phyloP scores from a whole-genome alignment of 1,140 invertebrate genomes.

The Helicoverpa armigera region DNA sequence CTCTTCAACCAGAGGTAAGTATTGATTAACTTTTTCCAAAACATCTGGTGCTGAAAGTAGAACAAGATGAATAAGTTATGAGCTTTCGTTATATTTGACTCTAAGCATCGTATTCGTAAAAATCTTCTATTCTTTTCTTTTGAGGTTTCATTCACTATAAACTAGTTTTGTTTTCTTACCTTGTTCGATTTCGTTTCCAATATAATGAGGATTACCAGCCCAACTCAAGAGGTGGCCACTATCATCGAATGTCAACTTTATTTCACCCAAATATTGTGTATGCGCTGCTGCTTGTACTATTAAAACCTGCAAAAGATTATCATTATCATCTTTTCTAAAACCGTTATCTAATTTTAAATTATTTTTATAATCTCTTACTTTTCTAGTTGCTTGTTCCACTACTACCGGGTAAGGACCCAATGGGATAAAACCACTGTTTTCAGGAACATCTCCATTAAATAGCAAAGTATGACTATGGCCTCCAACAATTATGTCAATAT shows the following conservation, averaged over 20 bases:
- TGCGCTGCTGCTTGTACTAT: slow-evolving; percentile 91
- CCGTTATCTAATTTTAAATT: background rate
- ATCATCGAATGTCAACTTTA: slow-evolving; percentile 91
- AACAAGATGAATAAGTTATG: background rate
- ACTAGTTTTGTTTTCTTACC: no score
- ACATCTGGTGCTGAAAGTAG: slow-evolving; percentile 77
- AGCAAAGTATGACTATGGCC: slow-evolving; percentile 95
- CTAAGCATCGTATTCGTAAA: no score
- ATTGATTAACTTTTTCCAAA: slow-evolving; percentile 87
- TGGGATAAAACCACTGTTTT: slow-evolving; percentile 69
- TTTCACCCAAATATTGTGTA: slow-evolving; percentile 91
- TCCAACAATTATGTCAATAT: slow-evolving; percentile 94
- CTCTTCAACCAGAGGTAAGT: slow-evolving; percentile 87
- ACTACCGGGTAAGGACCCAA: slow-evolving; percentile 89
- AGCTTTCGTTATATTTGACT: no score
- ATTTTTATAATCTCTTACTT: background rate
- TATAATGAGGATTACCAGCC: slow-evolving; percentile 91
- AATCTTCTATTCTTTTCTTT: no score
- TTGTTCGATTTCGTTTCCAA: slow-evolving; percentile 88
- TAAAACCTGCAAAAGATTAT: slow-evolving; percentile 85
- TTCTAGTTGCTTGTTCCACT: slow-evolving; percentile 81
- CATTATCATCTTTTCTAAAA: background rate
- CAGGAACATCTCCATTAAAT: slow-evolving; percentile 86
- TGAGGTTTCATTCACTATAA: no score
- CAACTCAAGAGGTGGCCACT: slow-evolving; percentile 89